Base-by-base conservation (phyloP, 2,113 vertebrate genomes). In the Cyprinodon tularosa region DNA sequence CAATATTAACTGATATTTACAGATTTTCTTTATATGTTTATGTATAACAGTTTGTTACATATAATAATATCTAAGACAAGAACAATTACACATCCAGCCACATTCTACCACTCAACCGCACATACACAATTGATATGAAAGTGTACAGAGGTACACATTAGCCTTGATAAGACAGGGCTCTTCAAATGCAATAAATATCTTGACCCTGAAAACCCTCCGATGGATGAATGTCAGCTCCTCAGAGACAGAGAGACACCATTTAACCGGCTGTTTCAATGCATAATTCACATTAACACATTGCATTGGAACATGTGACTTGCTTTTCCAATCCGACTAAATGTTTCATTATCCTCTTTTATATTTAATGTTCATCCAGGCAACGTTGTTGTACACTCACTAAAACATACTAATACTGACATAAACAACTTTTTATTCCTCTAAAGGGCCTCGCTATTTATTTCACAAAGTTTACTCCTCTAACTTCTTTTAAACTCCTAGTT, bases 251-350 rank as follows among this genome's bases (percentile, higher is more conserved):
- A 84, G 86, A 81, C 80, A 81, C 73, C 53, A 81, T 88, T 90
- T 86, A 29, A 85, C 88, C 84, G 83, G 74, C 86, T 86, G 84
- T 83, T 84, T 74, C 77, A 14, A 59, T 91, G 75, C 86, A 92
- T 94, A 83, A 93, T 92, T 91, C 84, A 92, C 82, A 71, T 3
- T 47, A 71, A 90, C 85, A 90, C 82, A 81, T 86, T 88, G 83
- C 78, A 66, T 78, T 68, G 36, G 84, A 90, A 88, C 82, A 29
- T 89, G 59, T 75, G 81, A 76, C 71, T 53, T 70, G 72, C 76
- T 72, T 78, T 75, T 60, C 1, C 71, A 84, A 86, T 88, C 77
- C 17, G n/a, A 29, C 57, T 93, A 63, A 93, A 93, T 92, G 90
- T 94, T 91, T 91, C 12, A 91, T 91, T 78, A 77, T 40, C 37